Evolutionary conservation across 2,113 vertebrate species (phyloP).

Genomic region (Melospiza georgiana): DNA sequence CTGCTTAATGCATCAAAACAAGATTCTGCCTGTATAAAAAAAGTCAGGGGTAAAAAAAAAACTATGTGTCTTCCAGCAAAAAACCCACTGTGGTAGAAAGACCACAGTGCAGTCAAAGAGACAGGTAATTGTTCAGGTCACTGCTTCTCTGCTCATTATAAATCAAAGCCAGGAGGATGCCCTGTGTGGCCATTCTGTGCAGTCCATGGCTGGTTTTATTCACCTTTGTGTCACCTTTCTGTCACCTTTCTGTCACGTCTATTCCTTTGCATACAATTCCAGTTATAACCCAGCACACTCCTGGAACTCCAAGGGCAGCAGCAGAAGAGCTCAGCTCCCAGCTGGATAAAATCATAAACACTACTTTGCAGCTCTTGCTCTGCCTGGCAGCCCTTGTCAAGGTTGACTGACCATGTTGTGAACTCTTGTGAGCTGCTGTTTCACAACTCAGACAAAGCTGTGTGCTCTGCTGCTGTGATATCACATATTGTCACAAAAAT

Average conservation of each 20-base stretch:
- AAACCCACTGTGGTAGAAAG: conserved; percentile 9
- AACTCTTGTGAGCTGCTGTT: background rate
- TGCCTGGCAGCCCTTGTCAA: background rate
- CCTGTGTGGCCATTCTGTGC: background rate
- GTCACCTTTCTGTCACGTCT: accelerated
- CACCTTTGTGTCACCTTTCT: background rate
- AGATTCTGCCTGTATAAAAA: background rate
- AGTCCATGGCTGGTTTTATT: background rate
- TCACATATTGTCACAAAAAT: background rate
- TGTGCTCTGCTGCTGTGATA: background rate
- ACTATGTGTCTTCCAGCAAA: background rate
- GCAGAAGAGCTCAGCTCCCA: background rate
- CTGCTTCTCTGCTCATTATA: conserved; percentile 22
- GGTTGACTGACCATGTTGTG: background rate
- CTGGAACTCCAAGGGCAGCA: background rate
- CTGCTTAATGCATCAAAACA: background rate
- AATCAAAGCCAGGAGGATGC: conserved; percentile 19
- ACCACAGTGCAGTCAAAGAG: background rate
- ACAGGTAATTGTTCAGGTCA: conserved; percentile 17
- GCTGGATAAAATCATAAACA: background rate
- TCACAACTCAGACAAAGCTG: background rate
- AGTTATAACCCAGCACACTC: background rate
- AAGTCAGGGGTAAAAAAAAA: conserved; percentile 34
- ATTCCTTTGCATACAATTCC: background rate
- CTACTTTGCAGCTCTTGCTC: background rate